Conservation (phyloP, 2,113 vertebrate genomes). For the Pomatorhinus ruficollis region DNA sequence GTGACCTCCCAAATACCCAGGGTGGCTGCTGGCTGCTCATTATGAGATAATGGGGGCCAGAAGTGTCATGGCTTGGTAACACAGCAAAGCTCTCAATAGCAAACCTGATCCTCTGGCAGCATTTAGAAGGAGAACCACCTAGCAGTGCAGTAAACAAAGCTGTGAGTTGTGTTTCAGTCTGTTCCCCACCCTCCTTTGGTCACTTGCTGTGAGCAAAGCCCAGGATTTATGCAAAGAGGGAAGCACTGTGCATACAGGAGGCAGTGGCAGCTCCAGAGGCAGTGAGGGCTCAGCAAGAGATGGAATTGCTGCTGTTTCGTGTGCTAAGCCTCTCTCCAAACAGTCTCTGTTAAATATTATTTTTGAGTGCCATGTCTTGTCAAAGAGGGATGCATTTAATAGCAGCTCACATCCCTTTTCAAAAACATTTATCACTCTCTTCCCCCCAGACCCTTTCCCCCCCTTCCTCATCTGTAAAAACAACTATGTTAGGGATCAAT, state of each 20-base stretch:
- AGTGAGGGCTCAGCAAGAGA: neutral
- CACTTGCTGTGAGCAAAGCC: neutral
- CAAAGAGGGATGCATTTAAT: neutral
- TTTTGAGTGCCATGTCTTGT: neutral
- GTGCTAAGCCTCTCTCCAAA: neutral
- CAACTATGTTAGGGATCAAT: neutral
- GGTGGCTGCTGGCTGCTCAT: neutral
- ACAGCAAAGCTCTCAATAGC: neutral
- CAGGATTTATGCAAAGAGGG: neutral
- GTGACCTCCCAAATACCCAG: neutral
- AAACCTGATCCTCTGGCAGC: neutral
- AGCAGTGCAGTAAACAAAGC: neutral
- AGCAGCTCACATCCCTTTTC: neutral
- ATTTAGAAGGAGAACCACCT: neutral
- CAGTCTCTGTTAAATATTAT: neutral
- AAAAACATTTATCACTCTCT: neutral
- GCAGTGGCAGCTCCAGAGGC: neutral
- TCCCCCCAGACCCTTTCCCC: neutral
- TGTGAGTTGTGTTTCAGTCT: neutral
- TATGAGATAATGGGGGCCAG: neutral
- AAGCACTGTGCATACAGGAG: neutral
- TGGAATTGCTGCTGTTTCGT: neutral
- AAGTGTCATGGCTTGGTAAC: neutral
- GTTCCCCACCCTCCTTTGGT: neutral
- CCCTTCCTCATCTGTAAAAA: neutral